phyloP scores from a whole-genome alignment of 2,888 invertebrate species.

The Minunthozetes semirufus region DNA sequence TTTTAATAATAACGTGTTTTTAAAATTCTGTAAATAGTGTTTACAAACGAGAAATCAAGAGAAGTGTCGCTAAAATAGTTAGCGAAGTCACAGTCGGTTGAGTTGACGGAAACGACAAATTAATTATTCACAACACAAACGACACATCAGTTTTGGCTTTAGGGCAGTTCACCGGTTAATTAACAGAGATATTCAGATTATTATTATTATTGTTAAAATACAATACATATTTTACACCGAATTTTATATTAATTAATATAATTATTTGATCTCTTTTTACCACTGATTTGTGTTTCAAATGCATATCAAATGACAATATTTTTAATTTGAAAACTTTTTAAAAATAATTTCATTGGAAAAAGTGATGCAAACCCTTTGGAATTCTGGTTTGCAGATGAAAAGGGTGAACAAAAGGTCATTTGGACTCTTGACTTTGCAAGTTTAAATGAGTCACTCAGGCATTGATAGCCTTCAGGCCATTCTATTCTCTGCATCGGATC shows the following conservation, averaged over 20 bases:
- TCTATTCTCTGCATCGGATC: background rate
- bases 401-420: background rate
- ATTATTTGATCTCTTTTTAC: background rate
- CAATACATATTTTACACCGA: background rate
- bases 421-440: background rate
- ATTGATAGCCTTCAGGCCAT: background rate
- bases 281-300: background rate
- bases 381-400: background rate
- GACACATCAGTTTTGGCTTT: background rate
- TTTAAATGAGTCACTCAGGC: slow-evolving; percentile 10
- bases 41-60: background rate
- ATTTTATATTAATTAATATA: background rate
- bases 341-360: background rate
- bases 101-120: slow-evolving; percentile 8
- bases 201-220: background rate
- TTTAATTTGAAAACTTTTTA: background rate
- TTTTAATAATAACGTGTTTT: background rate
- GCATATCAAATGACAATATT: background rate
- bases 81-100: slow-evolving; percentile 2
- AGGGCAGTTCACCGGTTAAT: background rate
- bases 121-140: background rate
- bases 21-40: background rate
- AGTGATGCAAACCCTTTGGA: background rate
- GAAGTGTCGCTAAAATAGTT: background rate
- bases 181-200: background rate